Evolutionary conservation across 2,113 vertebrate species (phyloP), one percentile per base, ranked within the genome.

Genomic region (Promerops cafer): DNA sequence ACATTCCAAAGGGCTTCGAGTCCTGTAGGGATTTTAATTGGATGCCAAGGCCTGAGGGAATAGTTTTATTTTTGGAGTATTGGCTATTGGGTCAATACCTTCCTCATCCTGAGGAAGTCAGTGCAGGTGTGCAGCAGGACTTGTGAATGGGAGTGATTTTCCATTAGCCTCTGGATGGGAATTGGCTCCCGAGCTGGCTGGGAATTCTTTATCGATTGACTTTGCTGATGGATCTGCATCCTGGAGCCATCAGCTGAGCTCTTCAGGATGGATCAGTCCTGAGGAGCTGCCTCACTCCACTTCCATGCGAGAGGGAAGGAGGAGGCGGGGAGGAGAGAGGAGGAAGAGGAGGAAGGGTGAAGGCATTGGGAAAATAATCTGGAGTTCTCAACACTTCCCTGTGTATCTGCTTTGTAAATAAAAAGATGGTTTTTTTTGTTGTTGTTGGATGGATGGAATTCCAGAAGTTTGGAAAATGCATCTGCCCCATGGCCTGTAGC

Each of bases 71-170:
- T 94, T 68, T 70, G 65, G 61, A 89, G 65, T 76, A 53, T 47
- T 78, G 66, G 84, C 42, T 64, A 4, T 70, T 61, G 84, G 89
- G 50, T 96, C 90, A 80, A 95, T 94, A 74, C 35, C 23, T 37
- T 65, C 47, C 78, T 87, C 0, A 19, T 40, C n/a, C 82, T 63
- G 81, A 87, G 74, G 54, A 90, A 87, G 70, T 33, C 84, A n/a
- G 63, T 14, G 80, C 49, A 50, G 63, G 50, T 0, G 5, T 76
- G 65, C 74, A 83, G 72, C 69, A 17, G 15, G 68, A 30, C 30
- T 74, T 50, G 79, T 23, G 61, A 54, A 31, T 0, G 3, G 70
- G 50, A 90, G 33, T 12, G 91, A 77, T 94, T 96, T 96, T 89
- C 89, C 89, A 59, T 85, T 8, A 71, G 49, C 53, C 74, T 91